These are phyloP conservation scores for Drosophila neoperkinsi DNA, from an alignment of 2,888 invertebrate genomes.

Conservation along the genomic window DNA sequence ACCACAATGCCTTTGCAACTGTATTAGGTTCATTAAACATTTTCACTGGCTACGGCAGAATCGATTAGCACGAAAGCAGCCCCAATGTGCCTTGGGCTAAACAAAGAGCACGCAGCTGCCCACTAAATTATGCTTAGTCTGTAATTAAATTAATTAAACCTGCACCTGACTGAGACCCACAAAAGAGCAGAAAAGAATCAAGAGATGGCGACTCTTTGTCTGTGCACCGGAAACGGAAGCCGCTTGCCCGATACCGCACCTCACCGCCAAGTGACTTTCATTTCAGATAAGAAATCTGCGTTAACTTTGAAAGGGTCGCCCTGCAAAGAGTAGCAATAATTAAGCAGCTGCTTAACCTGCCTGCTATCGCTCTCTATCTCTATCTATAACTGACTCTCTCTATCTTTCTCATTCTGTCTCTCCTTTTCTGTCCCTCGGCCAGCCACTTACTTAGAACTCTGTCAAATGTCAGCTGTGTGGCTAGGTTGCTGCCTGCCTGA, in stretches of 20 bases:
- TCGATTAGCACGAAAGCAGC: conserved; percentile 62
- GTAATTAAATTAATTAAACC: conserved; percentile 84
- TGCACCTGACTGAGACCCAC: conserved; percentile 68
- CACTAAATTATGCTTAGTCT: conserved; percentile 80
- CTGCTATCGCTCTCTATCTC: not conserved
- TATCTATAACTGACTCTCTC: not conserved
- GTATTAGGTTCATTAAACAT: conserved; percentile 46
- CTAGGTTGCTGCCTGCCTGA: conserved; percentile 10
- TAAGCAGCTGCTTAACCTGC: conserved; percentile 71
- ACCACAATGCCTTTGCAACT: conserved; percentile 1
- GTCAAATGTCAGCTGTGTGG: conserved; percentile 48
- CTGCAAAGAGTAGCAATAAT: conserved; percentile 61
- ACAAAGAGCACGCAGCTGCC: conserved; percentile 67
- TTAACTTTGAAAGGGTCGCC: conserved; percentile 58
- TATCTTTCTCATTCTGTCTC: not conserved
- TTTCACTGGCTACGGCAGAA: conserved; percentile 24
- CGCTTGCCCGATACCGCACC: conserved; percentile 24
- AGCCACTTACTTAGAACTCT: conserved; percentile 16
- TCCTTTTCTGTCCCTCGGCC: not conserved
- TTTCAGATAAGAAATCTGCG: conserved; percentile 78
- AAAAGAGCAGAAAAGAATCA: conserved; percentile 52
- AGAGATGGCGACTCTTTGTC: conserved; percentile 2
- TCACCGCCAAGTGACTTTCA: conserved; percentile 55
- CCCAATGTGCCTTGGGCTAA: conserved; percentile 31
- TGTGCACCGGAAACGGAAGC: conserved; percentile 61